Base-by-base conservation (phyloP, 1,140 invertebrate species). In the Anastrepha ludens region DNA sequence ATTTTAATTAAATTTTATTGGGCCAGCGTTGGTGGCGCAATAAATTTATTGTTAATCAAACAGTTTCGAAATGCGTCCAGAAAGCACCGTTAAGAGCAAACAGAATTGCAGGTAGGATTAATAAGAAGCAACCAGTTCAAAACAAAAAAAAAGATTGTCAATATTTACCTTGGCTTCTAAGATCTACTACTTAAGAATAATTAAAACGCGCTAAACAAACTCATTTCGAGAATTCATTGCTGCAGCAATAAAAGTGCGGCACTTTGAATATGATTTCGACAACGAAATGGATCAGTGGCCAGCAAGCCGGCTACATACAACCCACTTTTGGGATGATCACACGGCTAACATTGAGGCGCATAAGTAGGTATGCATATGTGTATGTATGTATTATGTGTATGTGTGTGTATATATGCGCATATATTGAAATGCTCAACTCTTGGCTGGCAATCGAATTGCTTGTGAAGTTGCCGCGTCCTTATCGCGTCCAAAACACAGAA, bases 381-480 rank as follows among this genome's bases (percentile, higher is more conserved):
- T 39, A 67, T 65, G 15, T 62, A 62, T 62, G 17, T 65, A 20
- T 29, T 29, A 29, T 65, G 39, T 6, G n/a, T 65, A 65, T 62
- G 15, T 2, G 3, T 15, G 29, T 9, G 20, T 44, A 13, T 55
- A 55, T 55, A 55, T 74, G 41, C 67, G 44, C 67, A 74, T 41
- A 74, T 74, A 47, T 74, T 41, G 41, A 74, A 74, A 74, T 74
- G 41, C 39, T 44, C 17, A 74, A 74, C 50, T 55, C 50, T 55
- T 9, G 50, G 41, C 67, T 55, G 17, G 41, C 67, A 74, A 74
- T 17, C 41, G 41, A 74, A 47, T 2, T 39, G 67, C 67, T 74
- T 74, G 67, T 74, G 67, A 74, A 74, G 67, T 74, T 74, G 67
- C 67, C 67, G 67, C 67, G 39, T 74, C 13, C 67, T 74, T 74